Evolutionary conservation across 2,797 vertebrate genomes (phyloP).

Genomic region (Anomalospiza imberbis): DNA sequence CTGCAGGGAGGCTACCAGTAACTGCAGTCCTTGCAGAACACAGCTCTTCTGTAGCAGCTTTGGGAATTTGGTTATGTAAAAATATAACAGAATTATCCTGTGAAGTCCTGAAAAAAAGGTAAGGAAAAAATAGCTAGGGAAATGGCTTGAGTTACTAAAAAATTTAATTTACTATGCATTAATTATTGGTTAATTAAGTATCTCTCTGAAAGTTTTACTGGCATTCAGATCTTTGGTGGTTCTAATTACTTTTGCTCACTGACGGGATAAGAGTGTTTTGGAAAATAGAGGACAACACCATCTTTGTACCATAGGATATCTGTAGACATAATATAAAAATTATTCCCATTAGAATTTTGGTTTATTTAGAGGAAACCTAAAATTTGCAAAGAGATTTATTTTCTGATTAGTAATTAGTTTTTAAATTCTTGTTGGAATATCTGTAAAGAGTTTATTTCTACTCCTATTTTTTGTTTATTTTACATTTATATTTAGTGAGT

Average conservation of each 20-base stretch:
- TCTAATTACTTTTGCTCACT: neutral
- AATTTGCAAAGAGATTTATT: neutral
- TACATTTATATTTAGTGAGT: neutral
- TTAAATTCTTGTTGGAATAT: neutral
- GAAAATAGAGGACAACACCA: neutral
- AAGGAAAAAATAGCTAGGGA: slow-evolving; percentile 21
- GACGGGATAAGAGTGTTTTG: neutral
- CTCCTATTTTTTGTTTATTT: neutral
- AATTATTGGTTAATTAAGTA: slow-evolving; percentile 49
- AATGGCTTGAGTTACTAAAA: slow-evolving; percentile 47
- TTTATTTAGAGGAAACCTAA: neutral
- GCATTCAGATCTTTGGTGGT: neutral
- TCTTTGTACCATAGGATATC: neutral
- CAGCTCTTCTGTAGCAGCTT: neutral
- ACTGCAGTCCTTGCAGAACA: neutral
- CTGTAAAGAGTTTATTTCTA: neutral
- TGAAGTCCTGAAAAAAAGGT: slow-evolving; percentile 46
- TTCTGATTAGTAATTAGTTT: neutral
- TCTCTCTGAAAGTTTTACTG: slow-evolving; percentile 10
- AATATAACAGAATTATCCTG: slow-evolving; percentile 9
- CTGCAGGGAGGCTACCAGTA: neutral
- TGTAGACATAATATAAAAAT: neutral
- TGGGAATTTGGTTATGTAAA: neutral
- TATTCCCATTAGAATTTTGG: neutral
- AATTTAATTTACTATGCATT: slow-evolving; percentile 42